A percentile compares a stretch with the other conserved stretches of the same genome.
phyloP scores from a whole-genome alignment of 2,888 invertebrate genomes.

The Catocala nupta region DNA sequence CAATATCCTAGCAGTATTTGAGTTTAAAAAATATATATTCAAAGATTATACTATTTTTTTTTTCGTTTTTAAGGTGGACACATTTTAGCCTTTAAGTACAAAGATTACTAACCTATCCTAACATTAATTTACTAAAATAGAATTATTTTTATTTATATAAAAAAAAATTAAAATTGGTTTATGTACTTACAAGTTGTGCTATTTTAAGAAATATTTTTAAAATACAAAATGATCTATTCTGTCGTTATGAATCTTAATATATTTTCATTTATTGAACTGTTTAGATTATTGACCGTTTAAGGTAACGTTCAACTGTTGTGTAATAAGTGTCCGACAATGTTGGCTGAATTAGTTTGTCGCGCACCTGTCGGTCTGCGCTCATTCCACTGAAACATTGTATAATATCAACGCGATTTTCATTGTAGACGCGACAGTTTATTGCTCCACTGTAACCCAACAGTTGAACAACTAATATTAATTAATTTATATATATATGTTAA shows the following conservation, averaged over 20 bases:
- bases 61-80: conserved; percentile 68
- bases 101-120: conserved; percentile 80
- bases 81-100: conserved; percentile 78
- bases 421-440: conserved; percentile 34
- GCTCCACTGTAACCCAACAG: conserved; percentile 32
- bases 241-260: conserved; percentile 68
- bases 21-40: conserved; percentile 56
- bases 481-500: not conserved
- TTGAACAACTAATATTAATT: conserved; percentile 9
- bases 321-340: conserved; percentile 17
- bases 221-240: conserved; percentile 66
- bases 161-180: conserved; percentile 73
- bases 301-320: conserved; percentile 33
- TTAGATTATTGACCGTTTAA: conserved; percentile 41
- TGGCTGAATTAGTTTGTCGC: conserved; percentile 14
- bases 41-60: conserved; percentile 62
- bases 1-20: conserved; percentile 77
- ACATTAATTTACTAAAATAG: conserved; percentile 66
- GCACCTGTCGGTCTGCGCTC: conserved; percentile 38
- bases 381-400: conserved; percentile 53
- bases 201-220: conserved; percentile 64
- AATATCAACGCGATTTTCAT: conserved; percentile 46
- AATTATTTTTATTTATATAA: conserved; percentile 62
- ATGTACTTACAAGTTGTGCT: conserved; percentile 79
- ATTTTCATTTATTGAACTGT: conserved; percentile 53